A percentile compares a stretch with the other conserved stretches of the same genome.
phyloP scores from a whole-genome alignment of 2,113 vertebrate species.

The Corapipo altera region DNA sequence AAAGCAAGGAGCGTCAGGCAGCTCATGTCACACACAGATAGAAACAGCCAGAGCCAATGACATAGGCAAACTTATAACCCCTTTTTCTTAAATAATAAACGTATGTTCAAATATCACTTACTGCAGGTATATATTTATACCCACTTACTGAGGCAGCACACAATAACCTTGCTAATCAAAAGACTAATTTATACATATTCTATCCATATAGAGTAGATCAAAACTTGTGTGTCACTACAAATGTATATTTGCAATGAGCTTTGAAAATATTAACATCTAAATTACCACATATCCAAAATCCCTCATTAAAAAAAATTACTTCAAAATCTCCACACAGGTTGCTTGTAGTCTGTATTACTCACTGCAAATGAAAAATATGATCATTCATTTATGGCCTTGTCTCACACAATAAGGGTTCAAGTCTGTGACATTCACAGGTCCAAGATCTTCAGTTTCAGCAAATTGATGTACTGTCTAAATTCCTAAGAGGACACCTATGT shows the following conservation, averaged over 20 bases:
- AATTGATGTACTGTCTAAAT: neutral
- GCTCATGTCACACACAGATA: neutral
- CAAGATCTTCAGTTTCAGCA: neutral
- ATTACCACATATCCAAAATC: neutral
- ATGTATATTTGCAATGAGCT: neutral
- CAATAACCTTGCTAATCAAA: neutral
- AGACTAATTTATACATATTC: neutral
- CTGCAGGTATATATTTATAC: neutral
- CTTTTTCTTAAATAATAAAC: neutral
- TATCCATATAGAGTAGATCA: neutral
- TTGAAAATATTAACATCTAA: neutral
- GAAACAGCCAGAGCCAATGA: neutral
- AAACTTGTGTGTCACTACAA: neutral
- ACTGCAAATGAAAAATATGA: neutral
- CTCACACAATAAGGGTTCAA: neutral
- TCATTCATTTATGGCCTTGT: neutral
- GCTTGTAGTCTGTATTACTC: neutral
- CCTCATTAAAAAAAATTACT: neutral
- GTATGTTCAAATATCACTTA: neutral
- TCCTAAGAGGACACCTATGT: neutral
- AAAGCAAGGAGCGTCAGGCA: neutral
- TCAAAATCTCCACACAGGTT: neutral
- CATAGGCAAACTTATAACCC: accelerated
- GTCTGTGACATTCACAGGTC: neutral
- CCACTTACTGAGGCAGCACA: neutral